phyloP scores from a whole-genome alignment of 2,797 vertebrate genomes.

The Pampus argenteus region DNA sequence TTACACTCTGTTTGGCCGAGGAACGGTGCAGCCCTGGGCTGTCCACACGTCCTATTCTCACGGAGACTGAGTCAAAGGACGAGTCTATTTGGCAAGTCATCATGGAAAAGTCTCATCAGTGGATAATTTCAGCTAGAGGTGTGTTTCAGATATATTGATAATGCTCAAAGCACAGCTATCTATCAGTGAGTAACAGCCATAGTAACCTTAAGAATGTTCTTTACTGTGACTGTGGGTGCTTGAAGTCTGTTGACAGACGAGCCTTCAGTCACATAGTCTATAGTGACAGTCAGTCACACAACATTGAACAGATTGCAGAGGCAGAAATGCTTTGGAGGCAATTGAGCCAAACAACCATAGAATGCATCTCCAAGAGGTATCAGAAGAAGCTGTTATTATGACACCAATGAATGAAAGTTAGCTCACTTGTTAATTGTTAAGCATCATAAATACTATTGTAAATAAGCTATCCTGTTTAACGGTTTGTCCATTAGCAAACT shows the following conservation, averaged over 20 bases:
- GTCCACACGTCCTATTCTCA: slow-evolving; percentile 80
- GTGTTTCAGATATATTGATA: background rate
- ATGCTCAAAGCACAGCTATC: background rate
- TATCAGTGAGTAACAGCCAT: slow-evolving; percentile 6
- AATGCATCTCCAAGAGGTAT: background rate
- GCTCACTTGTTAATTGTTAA: background rate
- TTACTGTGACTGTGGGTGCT: slow-evolving; percentile 13
- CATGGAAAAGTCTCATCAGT: background rate
- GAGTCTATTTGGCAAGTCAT: background rate
- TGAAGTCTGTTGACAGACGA: background rate
- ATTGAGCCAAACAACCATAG: background rate
- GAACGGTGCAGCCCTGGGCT: slow-evolving; percentile 94
- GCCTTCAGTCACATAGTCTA: slow-evolving; percentile 9
- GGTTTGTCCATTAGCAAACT: background rate
- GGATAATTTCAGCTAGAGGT: background rate
- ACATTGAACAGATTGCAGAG: too few species aligned
- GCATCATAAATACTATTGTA: background rate
- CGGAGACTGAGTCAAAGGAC: slow-evolving; percentile 75
- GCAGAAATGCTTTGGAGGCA: slow-evolving; percentile 6
- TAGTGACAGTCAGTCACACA: too few species aligned
- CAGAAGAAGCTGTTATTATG: background rate
- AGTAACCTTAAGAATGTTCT: slow-evolving; percentile 2
- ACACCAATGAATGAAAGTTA: background rate
- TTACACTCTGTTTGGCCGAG: slow-evolving; percentile 91
- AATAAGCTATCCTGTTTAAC: too few species aligned